Evolutionary conservation across 2,113 vertebrate genomes (phyloP).

Genomic region (Lepisosteus osseus): DNA sequence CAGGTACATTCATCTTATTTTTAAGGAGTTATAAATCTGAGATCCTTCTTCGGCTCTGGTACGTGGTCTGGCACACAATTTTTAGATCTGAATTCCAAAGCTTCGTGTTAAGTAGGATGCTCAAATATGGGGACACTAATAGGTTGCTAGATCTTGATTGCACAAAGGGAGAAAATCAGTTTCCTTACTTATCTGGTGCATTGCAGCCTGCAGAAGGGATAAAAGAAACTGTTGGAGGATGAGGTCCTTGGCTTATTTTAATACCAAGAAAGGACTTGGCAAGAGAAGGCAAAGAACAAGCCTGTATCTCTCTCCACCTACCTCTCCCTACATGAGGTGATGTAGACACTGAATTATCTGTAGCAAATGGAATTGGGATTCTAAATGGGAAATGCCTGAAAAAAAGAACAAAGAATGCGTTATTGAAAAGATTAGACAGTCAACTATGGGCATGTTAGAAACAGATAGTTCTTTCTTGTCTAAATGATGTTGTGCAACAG

Average conservation of each 20-base stretch:
- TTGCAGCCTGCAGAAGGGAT: constrained; percentile 6
- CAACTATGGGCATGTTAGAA: constrained; percentile 21
- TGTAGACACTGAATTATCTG: neutral
- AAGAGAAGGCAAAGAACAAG: constrained; percentile 7
- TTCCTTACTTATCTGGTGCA: constrained; percentile 5
- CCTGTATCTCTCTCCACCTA: neutral
- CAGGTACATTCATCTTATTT: too few species aligned
- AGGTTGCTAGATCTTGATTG: neutral
- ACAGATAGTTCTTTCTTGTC: constrained; percentile 21
- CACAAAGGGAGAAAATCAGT: constrained; percentile 10
- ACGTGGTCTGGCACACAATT: neutral
- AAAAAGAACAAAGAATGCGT: constrained; percentile 14
- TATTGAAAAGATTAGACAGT: constrained; percentile 25
- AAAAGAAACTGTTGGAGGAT: neutral
- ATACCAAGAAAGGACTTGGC: constrained; percentile 5
- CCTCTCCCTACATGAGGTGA: neutral
- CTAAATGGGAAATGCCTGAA: neutral
- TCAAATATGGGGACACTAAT: neutral
- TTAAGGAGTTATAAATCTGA: too few species aligned
- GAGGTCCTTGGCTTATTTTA: constrained; percentile 18
- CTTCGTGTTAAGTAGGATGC: neutral
- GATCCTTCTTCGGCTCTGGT: too few species aligned
- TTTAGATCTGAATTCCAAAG: neutral
- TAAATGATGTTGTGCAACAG: constrained; percentile 16
- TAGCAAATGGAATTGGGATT: constrained; percentile 8